phyloP scores from a whole-genome alignment of 2,888 invertebrate species.

The Ommatoiulus sabulosus region DNA sequence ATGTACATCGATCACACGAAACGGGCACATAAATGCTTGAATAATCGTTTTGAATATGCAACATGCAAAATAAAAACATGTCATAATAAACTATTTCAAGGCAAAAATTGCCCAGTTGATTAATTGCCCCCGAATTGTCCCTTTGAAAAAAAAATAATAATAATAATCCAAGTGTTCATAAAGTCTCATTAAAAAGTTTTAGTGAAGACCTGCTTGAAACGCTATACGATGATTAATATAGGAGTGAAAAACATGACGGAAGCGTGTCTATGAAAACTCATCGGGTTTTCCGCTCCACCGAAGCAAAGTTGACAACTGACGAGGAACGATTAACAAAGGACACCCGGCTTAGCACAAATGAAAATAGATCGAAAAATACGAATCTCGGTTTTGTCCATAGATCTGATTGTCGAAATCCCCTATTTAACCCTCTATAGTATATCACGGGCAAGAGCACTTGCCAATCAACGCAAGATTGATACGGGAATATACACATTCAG shows the following conservation, averaged over 20 bases:
- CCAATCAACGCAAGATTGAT: slow-evolving; percentile 44
- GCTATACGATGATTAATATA: not conserved
- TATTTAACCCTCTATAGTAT: slow-evolving; percentile 45
- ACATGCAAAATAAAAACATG: no score
- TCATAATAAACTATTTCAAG: no score
- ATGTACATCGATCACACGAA: no score
- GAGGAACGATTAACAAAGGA: slow-evolving; percentile 52
- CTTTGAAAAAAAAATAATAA: no score
- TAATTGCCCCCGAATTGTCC: no score
- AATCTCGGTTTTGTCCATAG: slow-evolving; percentile 37
- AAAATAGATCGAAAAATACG: slow-evolving; percentile 41
- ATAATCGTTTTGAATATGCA: no score
- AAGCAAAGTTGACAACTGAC: slow-evolving; percentile 53
- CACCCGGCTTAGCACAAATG: slow-evolving; percentile 42
- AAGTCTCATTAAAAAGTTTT: not conserved
- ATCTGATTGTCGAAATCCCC: slow-evolving; percentile 45
- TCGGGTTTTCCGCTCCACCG: slow-evolving; percentile 50
- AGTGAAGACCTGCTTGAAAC: not conserved
- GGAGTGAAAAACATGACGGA: slow-evolving; percentile 51
- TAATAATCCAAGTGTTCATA: not conserved
- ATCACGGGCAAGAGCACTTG: slow-evolving; percentile 44
- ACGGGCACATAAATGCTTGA: no score
- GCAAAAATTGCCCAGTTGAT: no score
- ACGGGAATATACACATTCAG: slow-evolving; percentile 22
- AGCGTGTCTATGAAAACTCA: slow-evolving; percentile 28